Percentiles rank a stretch among this genome's conserved stretches.
Conservation (phyloP, 1,140 invertebrate genomes). For the Uloborus diversus region DNA sequence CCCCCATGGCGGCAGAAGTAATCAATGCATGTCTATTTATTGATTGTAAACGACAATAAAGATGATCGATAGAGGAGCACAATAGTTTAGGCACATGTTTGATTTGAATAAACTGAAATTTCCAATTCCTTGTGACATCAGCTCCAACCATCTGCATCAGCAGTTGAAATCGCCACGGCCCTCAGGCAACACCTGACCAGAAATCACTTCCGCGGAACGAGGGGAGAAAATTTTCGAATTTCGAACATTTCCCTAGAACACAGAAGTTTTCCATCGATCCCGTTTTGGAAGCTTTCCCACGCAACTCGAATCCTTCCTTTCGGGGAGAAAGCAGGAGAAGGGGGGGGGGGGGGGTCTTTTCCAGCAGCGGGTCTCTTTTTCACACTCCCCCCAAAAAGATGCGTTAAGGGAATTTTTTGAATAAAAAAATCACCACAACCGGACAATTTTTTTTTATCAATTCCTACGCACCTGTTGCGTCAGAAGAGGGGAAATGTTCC, state of each 20-base stretch:
- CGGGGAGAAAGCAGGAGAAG: background rate
- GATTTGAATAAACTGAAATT: too few species aligned
- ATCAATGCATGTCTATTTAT: too few species aligned
- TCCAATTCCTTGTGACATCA: background rate
- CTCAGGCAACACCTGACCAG: too few species aligned
- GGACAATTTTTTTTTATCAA: constrained; percentile 38
- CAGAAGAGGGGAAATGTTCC: constrained; percentile 8
- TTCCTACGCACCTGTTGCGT: constrained; percentile 38
- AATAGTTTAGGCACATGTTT: too few species aligned
- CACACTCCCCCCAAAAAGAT: background rate
- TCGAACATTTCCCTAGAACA: background rate
- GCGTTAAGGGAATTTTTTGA: background rate
- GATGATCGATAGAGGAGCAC: too few species aligned
- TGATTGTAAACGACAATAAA: too few species aligned
- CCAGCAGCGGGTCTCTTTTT: constrained; percentile 9
- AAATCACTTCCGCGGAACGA: background rate
- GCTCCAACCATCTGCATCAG: background rate
- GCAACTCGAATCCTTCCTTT: constrained; percentile 35
- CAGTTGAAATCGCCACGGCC: too few species aligned
- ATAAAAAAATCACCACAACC: constrained; percentile 16
- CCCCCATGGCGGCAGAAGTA: too few species aligned
- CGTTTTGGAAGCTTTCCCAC: constrained; percentile 26
- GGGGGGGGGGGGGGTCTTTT: background rate
- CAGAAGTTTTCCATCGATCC: background rate
- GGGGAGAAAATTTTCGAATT: background rate